Percentiles rank a stretch among this genome's conserved stretches.
Conservation (phyloP, 2,888 invertebrate species). For the Oscheius myriophilus region DNA sequence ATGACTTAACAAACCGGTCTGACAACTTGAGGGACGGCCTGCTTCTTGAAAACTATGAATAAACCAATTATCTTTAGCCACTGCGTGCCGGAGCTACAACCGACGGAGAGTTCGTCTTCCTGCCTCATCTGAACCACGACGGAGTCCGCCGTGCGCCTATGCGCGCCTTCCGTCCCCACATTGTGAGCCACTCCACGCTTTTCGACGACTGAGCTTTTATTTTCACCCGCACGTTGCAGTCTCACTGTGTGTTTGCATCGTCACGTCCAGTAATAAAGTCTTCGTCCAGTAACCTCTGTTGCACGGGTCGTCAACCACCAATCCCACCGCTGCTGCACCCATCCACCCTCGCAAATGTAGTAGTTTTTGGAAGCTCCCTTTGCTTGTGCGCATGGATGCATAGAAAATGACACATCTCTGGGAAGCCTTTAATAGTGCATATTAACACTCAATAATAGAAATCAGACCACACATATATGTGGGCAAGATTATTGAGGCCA, state of each 20-base stretch:
- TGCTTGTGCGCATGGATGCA: too few species aligned
- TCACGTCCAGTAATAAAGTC: conserved; percentile 22
- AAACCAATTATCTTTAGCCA: too few species aligned
- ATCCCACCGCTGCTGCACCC: too few species aligned
- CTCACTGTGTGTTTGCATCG: conserved; percentile 16
- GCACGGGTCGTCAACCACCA: too few species aligned
- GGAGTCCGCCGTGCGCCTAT: conserved; percentile 54
- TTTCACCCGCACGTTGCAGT: background rate
- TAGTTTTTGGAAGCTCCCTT: too few species aligned
- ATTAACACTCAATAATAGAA: background rate
- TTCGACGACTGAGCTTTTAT: conserved; percentile 15
- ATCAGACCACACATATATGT: background rate
- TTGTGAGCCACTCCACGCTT: conserved; percentile 55
- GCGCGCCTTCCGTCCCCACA: conserved; percentile 51
- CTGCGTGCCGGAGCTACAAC: conserved; percentile 20
- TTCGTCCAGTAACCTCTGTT: conserved; percentile 6
- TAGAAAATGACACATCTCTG: too few species aligned
- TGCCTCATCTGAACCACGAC: conserved; percentile 44
- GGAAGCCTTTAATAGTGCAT: too few species aligned
- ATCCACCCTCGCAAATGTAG: too few species aligned
- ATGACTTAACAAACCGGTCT: too few species aligned
- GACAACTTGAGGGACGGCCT: too few species aligned
- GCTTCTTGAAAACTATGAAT: too few species aligned
- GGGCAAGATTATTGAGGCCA: background rate
- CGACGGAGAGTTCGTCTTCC: conserved; percentile 34